These are phyloP conservation scores for Allygus modestus DNA, from an alignment of 2,888 invertebrate genomes.

Conservation along the genomic window DNA sequence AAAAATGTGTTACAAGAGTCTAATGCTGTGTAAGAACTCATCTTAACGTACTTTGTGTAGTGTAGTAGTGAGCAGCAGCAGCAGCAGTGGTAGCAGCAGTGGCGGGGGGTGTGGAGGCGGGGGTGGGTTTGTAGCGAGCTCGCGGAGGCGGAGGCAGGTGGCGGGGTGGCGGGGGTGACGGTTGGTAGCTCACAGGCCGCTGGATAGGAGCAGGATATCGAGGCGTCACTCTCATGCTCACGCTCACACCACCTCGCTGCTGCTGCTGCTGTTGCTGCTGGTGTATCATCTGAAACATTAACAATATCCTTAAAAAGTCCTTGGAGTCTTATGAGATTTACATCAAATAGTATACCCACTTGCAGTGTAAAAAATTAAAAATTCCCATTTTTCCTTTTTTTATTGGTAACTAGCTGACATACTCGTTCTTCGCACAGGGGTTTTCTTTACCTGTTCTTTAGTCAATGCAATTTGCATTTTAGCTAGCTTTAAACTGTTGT, in stretches of 20 bases:
- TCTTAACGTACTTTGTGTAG: conserved; percentile 53
- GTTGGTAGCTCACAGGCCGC: conserved; percentile 76
- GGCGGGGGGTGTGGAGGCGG: conserved; percentile 41
- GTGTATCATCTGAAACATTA: conserved; percentile 58
- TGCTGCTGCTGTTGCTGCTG: conserved; percentile 66
- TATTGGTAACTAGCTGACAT: no score
- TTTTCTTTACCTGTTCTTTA: no score
- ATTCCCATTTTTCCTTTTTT: no score
- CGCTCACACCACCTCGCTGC: conserved; percentile 72
- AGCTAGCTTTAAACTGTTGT: no score
- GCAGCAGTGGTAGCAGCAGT: conserved; percentile 35
- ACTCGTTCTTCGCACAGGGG: no score
- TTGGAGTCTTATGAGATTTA: not conserved
- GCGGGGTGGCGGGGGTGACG: conserved; percentile 71
- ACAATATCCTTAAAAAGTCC: not conserved
- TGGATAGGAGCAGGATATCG: conserved; percentile 78
- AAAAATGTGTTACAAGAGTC: no score
- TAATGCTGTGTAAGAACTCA: no score
- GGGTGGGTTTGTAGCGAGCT: conserved; percentile 45
- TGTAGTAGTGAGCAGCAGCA: conserved; percentile 48
- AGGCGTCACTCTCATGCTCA: conserved; percentile 75
- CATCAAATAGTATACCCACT: not conserved
- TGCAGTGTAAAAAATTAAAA: no score
- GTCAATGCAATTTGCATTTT: no score
- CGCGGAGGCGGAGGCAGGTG: conserved; percentile 73